phyloP scores from a whole-genome alignment of 2,797 vertebrate species.

The Paramormyrops hopkinsi region DNA sequence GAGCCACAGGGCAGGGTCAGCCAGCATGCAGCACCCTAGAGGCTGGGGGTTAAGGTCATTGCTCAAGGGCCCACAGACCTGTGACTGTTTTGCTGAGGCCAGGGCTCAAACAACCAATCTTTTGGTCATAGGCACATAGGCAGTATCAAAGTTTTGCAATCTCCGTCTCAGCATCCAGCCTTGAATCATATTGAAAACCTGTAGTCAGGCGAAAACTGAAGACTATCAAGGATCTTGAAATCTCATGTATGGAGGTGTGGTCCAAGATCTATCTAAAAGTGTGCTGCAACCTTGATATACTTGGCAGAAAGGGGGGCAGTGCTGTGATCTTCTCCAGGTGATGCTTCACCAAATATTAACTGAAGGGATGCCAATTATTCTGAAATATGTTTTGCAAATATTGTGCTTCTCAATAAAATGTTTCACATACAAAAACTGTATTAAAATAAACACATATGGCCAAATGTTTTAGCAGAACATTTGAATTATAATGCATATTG shows the following conservation, averaged over 20 bases:
- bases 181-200: background rate
- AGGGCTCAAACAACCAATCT: background rate
- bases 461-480: background rate
- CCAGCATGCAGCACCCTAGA: background rate
- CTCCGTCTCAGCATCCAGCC: background rate
- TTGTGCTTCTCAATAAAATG: background rate
- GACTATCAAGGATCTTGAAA: background rate
- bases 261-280: background rate
- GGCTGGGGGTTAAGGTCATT: background rate
- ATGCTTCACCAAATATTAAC: background rate
- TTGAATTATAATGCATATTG: background rate
- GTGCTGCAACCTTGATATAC: background rate
- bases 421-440: background rate
- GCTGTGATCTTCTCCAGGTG: background rate
- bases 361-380: background rate
- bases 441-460: background rate
- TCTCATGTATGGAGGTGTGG: background rate
- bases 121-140: background rate
- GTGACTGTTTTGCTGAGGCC: background rate
- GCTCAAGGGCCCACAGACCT: background rate
- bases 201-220: background rate
- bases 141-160: background rate
- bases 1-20: background rate
- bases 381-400: background rate
- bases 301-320: background rate